Conservation (phyloP, 1,140 invertebrate genomes). For the Caenorhabditis inopinata region DNA sequence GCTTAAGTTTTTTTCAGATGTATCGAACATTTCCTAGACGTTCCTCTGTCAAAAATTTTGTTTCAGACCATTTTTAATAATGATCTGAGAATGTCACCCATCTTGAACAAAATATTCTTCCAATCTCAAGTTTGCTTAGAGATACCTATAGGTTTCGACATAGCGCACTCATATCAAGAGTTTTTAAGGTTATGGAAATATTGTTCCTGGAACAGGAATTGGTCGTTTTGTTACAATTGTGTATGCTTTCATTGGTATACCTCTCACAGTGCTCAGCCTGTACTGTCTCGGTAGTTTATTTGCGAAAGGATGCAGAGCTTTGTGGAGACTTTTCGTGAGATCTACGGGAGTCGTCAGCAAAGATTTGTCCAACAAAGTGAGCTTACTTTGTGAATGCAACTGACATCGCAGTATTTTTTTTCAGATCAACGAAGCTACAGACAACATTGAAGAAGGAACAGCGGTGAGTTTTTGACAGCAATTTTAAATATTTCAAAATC, state of each 20-base stretch:
- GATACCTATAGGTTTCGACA: no score
- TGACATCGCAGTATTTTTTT: neutral
- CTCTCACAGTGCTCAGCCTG: slow-evolving; percentile 41
- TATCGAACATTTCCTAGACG: no score
- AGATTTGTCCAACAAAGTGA: slow-evolving; percentile 35
- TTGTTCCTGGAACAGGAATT: neutral
- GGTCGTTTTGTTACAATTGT: slow-evolving; percentile 33
- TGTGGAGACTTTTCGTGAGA: slow-evolving; percentile 35
- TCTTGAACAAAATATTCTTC: no score
- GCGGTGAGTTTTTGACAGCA: neutral
- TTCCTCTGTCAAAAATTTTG: no score
- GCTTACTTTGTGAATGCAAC: neutral
- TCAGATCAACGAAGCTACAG: slow-evolving; percentile 29
- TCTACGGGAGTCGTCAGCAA: slow-evolving; percentile 38
- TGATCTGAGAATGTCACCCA: no score
- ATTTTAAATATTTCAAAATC: neutral
- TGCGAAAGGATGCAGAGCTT: slow-evolving; percentile 34
- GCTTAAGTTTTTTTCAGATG: no score
- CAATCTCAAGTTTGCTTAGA: no score
- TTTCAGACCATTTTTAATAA: no score
- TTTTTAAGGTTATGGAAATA: slow-evolving; percentile 37
- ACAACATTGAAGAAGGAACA: slow-evolving; percentile 4
- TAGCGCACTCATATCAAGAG: no score
- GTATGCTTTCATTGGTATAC: slow-evolving; percentile 44
- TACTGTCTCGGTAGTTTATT: slow-evolving; percentile 38